Percentiles rank a stretch among this genome's conserved stretches.
Evolutionary conservation across 2,113 vertebrate genomes (phyloP).

Genomic region (Toxotes chatareus): DNA sequence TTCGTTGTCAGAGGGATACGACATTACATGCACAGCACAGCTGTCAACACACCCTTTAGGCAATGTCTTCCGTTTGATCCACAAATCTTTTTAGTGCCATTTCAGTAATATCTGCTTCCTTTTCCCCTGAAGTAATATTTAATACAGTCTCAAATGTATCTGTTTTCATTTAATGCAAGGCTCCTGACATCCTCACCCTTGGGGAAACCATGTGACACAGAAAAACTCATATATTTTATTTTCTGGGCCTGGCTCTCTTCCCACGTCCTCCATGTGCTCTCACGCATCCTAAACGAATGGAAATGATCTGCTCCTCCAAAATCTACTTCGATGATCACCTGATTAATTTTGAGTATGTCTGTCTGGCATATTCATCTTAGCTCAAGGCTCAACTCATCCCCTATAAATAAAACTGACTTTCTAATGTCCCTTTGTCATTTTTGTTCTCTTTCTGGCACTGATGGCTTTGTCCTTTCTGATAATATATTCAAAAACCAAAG

Average conservation of each 20-base stretch:
- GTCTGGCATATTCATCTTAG: slow-evolving; percentile 53
- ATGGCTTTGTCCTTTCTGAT: slow-evolving; percentile 37
- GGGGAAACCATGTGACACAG: slow-evolving; percentile 35
- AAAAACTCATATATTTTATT: slow-evolving; percentile 19
- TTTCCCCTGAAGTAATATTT: slow-evolving; percentile 35
- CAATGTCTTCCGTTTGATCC: not conserved
- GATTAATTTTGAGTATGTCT: slow-evolving; percentile 57
- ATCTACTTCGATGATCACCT: slow-evolving; percentile 59
- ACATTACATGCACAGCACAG: slow-evolving; percentile 16
- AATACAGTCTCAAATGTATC: slow-evolving; percentile 42
- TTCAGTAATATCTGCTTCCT: slow-evolving; percentile 14
- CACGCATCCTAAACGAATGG: slow-evolving; percentile 56
- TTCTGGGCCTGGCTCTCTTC: slow-evolving; percentile 6
- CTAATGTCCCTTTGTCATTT: slow-evolving; percentile 53
- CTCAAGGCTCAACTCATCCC: slow-evolving; percentile 30
- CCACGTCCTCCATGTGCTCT: slow-evolving; percentile 48
- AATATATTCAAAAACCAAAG: slow-evolving; percentile 28
- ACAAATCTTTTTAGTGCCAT: slow-evolving; percentile 15
- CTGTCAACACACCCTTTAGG: slow-evolving; percentile 17
- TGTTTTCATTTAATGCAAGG: slow-evolving; percentile 30
- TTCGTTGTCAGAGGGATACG: not conserved
- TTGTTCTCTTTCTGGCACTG: slow-evolving; percentile 25
- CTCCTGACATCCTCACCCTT: slow-evolving; percentile 39
- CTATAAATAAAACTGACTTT: slow-evolving; percentile 70
- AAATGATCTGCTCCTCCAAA: slow-evolving; percentile 54